Conservation (phyloP, 2,888 invertebrate species). For the Cyrtodaria siliqua region DNA sequence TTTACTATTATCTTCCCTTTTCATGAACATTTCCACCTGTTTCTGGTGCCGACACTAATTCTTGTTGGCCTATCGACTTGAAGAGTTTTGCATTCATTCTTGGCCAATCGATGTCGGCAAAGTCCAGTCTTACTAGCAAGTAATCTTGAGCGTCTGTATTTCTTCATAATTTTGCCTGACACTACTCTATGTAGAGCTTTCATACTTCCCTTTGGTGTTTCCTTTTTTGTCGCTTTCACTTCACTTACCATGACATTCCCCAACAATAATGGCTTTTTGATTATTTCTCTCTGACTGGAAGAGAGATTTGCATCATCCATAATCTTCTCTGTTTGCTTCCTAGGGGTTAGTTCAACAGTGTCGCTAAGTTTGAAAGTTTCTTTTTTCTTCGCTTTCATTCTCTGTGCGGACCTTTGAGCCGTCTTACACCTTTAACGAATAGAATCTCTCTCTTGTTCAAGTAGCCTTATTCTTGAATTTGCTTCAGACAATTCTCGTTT, state of each 20-base stretch:
- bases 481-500: too few relatives aligned
- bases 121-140: constrained; percentile 14
- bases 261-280: constrained; percentile 20
- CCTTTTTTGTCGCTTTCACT: too few relatives aligned
- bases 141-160: constrained; percentile 12
- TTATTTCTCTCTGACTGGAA: constrained; percentile 8
- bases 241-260: too few relatives aligned
- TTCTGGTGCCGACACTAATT: neutral
- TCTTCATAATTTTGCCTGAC: constrained; percentile 20
- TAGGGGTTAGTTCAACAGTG: constrained; percentile 18
- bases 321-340: constrained; percentile 24
- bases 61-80: neutral
- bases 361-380: too few relatives aligned
- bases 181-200: constrained; percentile 20
- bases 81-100: constrained; percentile 11
- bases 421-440: too few relatives aligned
- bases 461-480: too few relatives aligned
- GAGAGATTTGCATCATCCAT: constrained; percentile 25
- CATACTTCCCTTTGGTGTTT: neutral
- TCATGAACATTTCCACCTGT: constrained; percentile 16
- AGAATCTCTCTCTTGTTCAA: too few relatives aligned
- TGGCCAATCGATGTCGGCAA: constrained; percentile 20
- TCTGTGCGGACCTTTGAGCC: too few relatives aligned
- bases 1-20: constrained; percentile 28
- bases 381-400: too few relatives aligned